Evolutionary conservation across 2,113 vertebrate species (phyloP).

Genomic region (Crotophaga sulcirostris): DNA sequence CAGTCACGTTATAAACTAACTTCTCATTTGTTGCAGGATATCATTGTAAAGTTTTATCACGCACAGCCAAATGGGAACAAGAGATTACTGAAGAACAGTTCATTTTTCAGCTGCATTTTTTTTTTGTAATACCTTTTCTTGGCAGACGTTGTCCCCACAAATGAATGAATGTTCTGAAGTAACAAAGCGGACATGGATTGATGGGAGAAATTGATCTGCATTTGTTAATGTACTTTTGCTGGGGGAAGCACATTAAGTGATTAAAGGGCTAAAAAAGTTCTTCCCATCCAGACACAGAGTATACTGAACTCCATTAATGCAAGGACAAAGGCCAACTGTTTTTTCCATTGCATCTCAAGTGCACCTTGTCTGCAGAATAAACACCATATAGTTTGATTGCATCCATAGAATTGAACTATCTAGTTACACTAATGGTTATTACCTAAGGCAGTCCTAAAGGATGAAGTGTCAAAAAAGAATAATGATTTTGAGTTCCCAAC

Average conservation of each 20-base stretch:
- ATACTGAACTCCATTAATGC: background rate
- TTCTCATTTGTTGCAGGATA: background rate
- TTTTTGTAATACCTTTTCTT: slow-evolving; percentile 49
- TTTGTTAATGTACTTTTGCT: slow-evolving; percentile 39
- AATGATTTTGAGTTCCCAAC: background rate
- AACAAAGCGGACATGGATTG: slow-evolving; percentile 16
- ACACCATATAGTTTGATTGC: background rate
- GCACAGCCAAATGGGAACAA: background rate
- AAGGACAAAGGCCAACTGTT: background rate
- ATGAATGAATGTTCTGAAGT: slow-evolving; percentile 38
- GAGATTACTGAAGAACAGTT: slow-evolving; percentile 7
- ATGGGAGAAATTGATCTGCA: slow-evolving; percentile 45
- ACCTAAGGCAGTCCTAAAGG: background rate
- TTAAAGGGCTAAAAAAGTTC: slow-evolving; percentile 41
- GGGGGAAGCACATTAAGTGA: slow-evolving; percentile 47
- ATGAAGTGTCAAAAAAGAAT: background rate
- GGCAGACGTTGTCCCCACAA: slow-evolving; percentile 37
- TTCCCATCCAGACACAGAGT: background rate
- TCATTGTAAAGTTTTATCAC: background rate
- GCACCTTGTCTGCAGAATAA: background rate
- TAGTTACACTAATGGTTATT: background rate
- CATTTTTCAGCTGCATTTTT: slow-evolving; percentile 55
- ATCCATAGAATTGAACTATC: background rate
- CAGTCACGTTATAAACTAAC: background rate
- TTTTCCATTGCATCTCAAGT: background rate